Base-by-base conservation (phyloP, 2,888 invertebrate species). In the Microchrysa polita region DNA sequence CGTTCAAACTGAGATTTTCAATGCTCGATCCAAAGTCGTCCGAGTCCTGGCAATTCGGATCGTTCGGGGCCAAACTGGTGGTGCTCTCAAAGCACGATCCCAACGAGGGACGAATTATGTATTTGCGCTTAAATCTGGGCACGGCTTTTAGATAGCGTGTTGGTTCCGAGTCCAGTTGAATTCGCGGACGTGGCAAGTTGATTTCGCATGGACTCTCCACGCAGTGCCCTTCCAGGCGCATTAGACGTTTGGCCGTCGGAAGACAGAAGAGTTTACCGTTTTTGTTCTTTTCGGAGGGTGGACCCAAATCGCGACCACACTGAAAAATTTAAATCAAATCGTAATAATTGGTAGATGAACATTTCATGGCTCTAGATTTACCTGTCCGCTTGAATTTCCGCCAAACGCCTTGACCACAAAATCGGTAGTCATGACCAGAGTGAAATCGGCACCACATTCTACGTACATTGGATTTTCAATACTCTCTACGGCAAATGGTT, bases 371-470 rank as follows among this genome's bases (percentile, higher is more conserved):
- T n/a, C n/a, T 22, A 12, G 2, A 22, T 53, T 67, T 71, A 81
- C 82, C 79, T 82, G 85, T 9, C 85, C 85, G 77, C 83, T 84
- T 0, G 83, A 81, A 74, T 85, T 85, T 44, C 85, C 85, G 2
- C 85, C 85, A 75, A 85, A 85, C 5, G 85, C 84, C 74, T 84
- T 84, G 0, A 85, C 83, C 73, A 81, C 78, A 73, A 80, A 81
- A 75, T 84, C 83, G 5, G 81, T 83, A 72, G 82, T 83, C 81
- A 85, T 83, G 44, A 85, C 83, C n/a, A 85, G 77, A 5, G 85
- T 85, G 60, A 85, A 85, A 74, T 85, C 85, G 1, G 84, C 83
- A 1, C 85, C 85, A 72, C 85, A 85, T 67, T 85, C 84, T 27
- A 85, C 84, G 76, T 81, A 80, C 80, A 83, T 81, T 0, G 84